Percentiles rank a stretch among this genome's conserved stretches.
phyloP scores from a whole-genome alignment of 1,140 invertebrate genomes.

The Lepidurus packardi region DNA sequence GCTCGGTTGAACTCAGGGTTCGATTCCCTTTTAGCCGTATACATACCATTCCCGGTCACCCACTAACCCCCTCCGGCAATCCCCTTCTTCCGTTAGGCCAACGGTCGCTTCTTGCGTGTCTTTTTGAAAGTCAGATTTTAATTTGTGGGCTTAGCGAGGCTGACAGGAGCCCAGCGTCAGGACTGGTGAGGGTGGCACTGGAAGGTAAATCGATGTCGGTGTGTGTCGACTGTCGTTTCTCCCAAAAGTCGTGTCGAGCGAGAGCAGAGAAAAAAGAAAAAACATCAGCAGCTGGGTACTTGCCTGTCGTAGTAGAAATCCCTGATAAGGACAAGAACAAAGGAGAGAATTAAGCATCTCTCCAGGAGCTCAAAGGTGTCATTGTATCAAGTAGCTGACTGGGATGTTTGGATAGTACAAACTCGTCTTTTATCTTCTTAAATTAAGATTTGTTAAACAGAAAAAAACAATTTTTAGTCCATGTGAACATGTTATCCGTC shows the following conservation, averaged over 20 bases:
- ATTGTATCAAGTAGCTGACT: constrained; percentile 28
- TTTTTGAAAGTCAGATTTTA: neutral
- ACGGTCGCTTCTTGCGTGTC: neutral
- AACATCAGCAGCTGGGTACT: constrained; percentile 38
- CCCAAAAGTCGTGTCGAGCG: neutral
- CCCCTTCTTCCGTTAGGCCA: neutral
- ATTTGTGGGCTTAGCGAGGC: neutral
- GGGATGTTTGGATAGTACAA: no score
- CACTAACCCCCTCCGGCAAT: no score
- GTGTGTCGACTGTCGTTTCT: neutral
- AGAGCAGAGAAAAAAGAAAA: constrained; percentile 23
- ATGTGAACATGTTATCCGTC: no score
- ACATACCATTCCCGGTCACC: neutral
- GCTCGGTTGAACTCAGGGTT: neutral
- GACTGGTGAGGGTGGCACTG: neutral
- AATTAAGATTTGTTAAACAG: no score
- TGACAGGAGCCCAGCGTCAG: neutral
- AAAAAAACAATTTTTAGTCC: no score
- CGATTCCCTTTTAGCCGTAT: neutral
- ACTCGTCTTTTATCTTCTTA: no score
- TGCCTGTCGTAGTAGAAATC: constrained; percentile 57
- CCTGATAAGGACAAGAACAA: constrained; percentile 49
- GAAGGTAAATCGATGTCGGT: neutral
- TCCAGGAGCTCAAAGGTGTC: neutral
- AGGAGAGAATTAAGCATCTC: constrained; percentile 22